Evolutionary conservation across 1,140 invertebrate genomes (phyloP), one percentile per base, ranked within the genome.

Genomic region (Saccostrea cuccullata): DNA sequence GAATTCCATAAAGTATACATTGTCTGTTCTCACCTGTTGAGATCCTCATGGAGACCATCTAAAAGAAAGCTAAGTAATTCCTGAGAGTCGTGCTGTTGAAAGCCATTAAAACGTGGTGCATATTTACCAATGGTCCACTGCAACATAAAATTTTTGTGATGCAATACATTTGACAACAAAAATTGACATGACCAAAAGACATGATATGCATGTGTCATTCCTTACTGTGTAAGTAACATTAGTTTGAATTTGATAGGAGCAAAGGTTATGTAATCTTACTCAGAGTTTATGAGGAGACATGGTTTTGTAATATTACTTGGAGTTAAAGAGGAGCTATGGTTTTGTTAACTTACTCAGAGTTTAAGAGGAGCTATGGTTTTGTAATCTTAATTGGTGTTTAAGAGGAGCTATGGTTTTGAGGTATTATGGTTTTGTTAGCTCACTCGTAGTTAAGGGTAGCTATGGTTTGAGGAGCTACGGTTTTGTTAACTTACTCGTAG

Each of bases 51-150:
- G 88, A 98, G 96, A 40, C 97, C 97, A 95, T 98, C 98, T 89
- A 98, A 95, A 70, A 98, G 95, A 96, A 98, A 98, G 55, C 97
- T 97, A 9, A 98, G 96, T 87, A 98, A 95, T 95, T 98, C 98
- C 95, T 98, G 97, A 36, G 97, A 97, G 95, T 98, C 98, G 94
- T 98, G 98, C 95, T 98, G 98, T 36, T 97, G 97, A 91, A 97
- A 98, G 89, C 97, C 97, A 89, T 97, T 97, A 92, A 98, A 97
- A 88, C 97, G 96, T 55, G 97, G 97, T 67, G 97, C 97, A 95
- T 97, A 97, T 92, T 98, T 97, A 30, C 97, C 97, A 85, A 98
- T 97, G 86, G 97, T 97, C 96, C 96, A 97, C 96, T 96, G 92
- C 56, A 95, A 93, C 88, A 86, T 84, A 85, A 89, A 86, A 86